Evolutionary conservation across 2,888 invertebrate genomes (phyloP).

Genomic region (Microplitis manilae): DNA sequence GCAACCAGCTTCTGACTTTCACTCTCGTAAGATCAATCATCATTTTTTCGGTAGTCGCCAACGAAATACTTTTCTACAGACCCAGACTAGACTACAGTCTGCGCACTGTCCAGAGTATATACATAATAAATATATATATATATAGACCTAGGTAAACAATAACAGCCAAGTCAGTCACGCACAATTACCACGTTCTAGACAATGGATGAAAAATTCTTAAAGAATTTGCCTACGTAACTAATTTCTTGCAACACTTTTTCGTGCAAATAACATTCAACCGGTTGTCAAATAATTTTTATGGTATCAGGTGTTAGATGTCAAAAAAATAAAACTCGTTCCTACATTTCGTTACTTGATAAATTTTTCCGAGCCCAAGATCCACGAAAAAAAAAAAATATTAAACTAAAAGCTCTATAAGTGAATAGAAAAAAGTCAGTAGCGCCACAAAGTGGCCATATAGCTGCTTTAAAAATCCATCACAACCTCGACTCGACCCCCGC

Average conservation of each 20-base stretch:
- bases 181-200: constrained; percentile 35
- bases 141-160: constrained; percentile 24
- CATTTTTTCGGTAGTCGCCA: background rate
- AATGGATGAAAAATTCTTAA: constrained; percentile 42
- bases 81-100: background rate
- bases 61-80: background rate
- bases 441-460: constrained; percentile 51
- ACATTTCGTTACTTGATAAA: background rate
- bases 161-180: constrained; percentile 38
- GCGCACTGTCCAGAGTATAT: background rate
- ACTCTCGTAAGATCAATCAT: constrained; percentile 32
- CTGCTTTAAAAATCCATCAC: constrained; percentile 38
- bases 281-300: background rate
- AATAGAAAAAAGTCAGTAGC: constrained; percentile 42
- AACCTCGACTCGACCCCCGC: constrained; percentile 33
- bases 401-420: background rate
- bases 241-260: constrained; percentile 3
- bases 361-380: background rate
- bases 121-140: background rate
- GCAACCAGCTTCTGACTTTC: constrained; percentile 40
- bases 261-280: constrained; percentile 11
- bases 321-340: background rate
- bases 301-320: background rate
- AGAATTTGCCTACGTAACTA: constrained; percentile 37
- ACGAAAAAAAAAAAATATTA: background rate